Conservation (phyloP, 2,888 invertebrate genomes). For the Thymelicus sylvestris region DNA sequence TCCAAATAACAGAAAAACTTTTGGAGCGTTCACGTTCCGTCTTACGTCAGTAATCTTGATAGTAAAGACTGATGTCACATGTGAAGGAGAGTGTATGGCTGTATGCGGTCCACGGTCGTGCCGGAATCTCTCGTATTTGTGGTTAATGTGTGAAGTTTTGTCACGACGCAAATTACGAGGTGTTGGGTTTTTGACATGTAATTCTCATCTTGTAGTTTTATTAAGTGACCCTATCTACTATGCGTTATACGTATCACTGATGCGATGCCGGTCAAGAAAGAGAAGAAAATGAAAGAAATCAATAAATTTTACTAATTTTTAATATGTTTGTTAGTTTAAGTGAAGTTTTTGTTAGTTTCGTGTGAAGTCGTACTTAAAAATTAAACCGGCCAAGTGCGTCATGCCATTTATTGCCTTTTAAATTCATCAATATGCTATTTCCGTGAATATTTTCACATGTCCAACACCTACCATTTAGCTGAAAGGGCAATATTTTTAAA, state of each 20-base stretch:
- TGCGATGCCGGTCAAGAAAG: no score
- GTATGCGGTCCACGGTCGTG: conserved; percentile 60
- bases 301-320: no score
- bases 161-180: conserved; percentile 43
- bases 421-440: no score
- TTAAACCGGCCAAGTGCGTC: no score
- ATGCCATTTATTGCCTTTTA: no score
- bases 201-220: conserved; percentile 9
- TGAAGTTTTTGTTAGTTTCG: no score
- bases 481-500: no score
- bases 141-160: conserved; percentile 52
- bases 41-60: conserved; percentile 46
- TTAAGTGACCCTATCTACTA: neutral
- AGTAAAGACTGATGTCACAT: conserved; percentile 52
- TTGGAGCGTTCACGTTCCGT: conserved; percentile 19
- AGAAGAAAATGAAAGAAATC: no score
- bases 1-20: conserved; percentile 21
- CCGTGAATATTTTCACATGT: no score
- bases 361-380: no score
- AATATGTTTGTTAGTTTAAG: no score
- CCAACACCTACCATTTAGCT: no score
- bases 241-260: neutral
- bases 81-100: conserved; percentile 62
- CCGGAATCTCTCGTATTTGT: conserved; percentile 59
- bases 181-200: conserved; percentile 6